A percentile compares a stretch with the other conserved stretches of the same genome.
phyloP scores from a whole-genome alignment of 2,888 invertebrate genomes.

The Pterostichus madidus region DNA sequence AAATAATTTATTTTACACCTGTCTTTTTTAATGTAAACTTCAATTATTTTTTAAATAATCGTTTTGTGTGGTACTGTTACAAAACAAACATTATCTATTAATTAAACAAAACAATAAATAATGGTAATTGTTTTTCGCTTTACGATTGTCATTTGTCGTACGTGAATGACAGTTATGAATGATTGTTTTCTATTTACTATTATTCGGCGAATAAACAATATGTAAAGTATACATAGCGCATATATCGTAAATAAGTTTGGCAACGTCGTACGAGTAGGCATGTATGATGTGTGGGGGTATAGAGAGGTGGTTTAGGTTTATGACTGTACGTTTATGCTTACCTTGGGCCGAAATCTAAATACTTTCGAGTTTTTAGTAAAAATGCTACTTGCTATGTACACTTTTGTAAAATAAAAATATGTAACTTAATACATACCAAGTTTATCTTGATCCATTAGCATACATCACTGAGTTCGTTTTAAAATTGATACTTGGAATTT shows the following conservation, averaged over 20 bases:
- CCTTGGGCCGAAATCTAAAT: conserved; percentile 74
- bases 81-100: neutral
- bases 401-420: conserved; percentile 39
- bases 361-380: conserved; percentile 71
- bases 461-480: conserved; percentile 57
- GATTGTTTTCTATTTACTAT: conserved; percentile 19
- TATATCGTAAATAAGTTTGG: conserved; percentile 41
- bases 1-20: no score
- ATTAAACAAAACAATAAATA: neutral
- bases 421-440: conserved; percentile 60
- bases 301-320: conserved; percentile 72
- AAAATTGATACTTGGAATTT: conserved; percentile 48
- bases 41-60: no score
- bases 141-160: conserved; percentile 2
- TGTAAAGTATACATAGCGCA: neutral
- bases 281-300: conserved; percentile 65
- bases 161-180: neutral
- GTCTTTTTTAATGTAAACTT: no score
- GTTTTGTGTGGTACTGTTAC: no score
- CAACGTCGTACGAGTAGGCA: conserved; percentile 52
- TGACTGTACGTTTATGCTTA: conserved; percentile 74
- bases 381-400: conserved; percentile 42
- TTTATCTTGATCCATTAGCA: conserved; percentile 63
- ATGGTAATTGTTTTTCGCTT: neutral
- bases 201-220: conserved; percentile 1